A percentile compares a stretch with the other conserved stretches of the same genome.
phyloP scores from a whole-genome alignment of 1,140 invertebrate species.

The Ridgeia piscesae region DNA sequence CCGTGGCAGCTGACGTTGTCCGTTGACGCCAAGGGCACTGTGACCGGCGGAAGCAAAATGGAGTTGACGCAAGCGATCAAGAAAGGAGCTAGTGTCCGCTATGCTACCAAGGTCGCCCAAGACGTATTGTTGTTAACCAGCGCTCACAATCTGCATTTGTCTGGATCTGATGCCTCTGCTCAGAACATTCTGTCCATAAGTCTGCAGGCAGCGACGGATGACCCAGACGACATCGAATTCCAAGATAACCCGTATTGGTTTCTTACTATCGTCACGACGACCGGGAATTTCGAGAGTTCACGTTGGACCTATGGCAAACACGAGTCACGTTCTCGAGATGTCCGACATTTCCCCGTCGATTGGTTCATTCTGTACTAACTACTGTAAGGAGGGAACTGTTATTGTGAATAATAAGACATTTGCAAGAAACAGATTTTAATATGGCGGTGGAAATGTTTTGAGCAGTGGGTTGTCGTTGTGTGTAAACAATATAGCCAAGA shows the following conservation, averaged over 20 bases:
- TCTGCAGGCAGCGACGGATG: neutral
- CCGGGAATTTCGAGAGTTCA: neutral
- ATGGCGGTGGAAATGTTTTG: neutral
- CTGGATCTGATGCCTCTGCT: neutral
- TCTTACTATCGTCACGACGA: slow-evolving; percentile 13
- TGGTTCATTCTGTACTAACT: neutral
- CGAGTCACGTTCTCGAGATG: slow-evolving; percentile 7
- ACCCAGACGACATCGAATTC: neutral
- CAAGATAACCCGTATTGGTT: slow-evolving; percentile 18
- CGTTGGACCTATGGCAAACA: slow-evolving; percentile 12
- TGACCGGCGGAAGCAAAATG: slow-evolving; percentile 1
- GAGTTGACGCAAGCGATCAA: slow-evolving; percentile 10
- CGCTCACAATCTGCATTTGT: slow-evolving; percentile 7
- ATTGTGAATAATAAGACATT: neutral
- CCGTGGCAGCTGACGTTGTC: neutral
- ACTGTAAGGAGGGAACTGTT: neutral
- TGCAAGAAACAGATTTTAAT: neutral
- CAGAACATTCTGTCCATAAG: slow-evolving; percentile 1
- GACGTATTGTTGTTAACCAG: neutral
- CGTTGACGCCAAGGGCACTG: slow-evolving; percentile 11
- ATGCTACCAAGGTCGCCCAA: neutral
- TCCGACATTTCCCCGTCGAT: neutral
- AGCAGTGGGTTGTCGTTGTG: neutral
- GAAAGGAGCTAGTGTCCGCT: slow-evolving; percentile 1
- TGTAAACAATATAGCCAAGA: neutral